phyloP scores from a whole-genome alignment of 2,888 invertebrate genomes.

The Tenthredo scrophulariae region DNA sequence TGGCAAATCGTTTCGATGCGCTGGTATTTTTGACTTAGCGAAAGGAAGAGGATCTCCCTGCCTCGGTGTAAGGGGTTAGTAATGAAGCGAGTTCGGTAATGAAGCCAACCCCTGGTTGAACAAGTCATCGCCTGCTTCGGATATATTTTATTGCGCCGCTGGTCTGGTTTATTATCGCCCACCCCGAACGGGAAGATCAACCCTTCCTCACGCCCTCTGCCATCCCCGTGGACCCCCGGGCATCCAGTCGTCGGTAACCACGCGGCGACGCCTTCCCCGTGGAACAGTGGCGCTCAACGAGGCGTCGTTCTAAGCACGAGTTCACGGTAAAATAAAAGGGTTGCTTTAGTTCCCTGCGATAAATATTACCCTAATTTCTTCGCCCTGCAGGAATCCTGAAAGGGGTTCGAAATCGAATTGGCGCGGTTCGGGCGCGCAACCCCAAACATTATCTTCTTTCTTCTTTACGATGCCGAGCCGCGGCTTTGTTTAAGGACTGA shows the following conservation, averaged over 20 bases:
- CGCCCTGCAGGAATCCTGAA: constrained; percentile 36
- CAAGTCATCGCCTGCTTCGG: constrained; percentile 76
- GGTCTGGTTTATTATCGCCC: constrained; percentile 74
- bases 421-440: constrained; percentile 42
- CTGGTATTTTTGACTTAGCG: constrained; percentile 15
- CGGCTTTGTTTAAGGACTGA: constrained; percentile 46
- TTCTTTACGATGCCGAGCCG: constrained; percentile 37
- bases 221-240: constrained; percentile 56
- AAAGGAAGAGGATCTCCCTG: constrained; percentile 31
- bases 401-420: constrained; percentile 49
- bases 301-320: constrained; percentile 71
- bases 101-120: constrained; percentile 73
- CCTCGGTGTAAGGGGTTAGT: constrained; percentile 71
- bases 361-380: constrained; percentile 52
- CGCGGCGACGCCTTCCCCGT: constrained; percentile 66
- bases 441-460: constrained; percentile 50
- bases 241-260: constrained; percentile 55
- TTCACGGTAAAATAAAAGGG: constrained; percentile 69
- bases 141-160: constrained; percentile 76
- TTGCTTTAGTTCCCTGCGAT: constrained; percentile 56
- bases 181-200: constrained; percentile 66
- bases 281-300: constrained; percentile 75
- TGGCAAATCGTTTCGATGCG: constrained; percentile 22
- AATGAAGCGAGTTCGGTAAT: constrained; percentile 75
- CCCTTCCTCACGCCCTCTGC: constrained; percentile 74